These are phyloP conservation scores for Acanthurus tractus DNA, from an alignment of 2,797 vertebrate species.

Conservation along the genomic window DNA sequence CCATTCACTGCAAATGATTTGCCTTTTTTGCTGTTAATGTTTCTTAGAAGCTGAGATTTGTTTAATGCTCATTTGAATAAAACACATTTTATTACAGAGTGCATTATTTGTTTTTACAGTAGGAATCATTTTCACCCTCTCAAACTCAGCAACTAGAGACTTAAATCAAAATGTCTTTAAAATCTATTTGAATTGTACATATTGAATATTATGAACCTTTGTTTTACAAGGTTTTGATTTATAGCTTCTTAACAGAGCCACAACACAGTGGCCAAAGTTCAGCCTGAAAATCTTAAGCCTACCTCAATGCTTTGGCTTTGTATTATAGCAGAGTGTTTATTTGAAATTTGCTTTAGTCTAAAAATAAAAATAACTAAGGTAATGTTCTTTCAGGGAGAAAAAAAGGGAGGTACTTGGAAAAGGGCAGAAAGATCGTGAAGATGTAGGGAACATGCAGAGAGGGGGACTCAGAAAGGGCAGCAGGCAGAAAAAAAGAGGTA, in stretches of 20 bases:
- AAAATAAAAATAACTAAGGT: constrained; percentile 43
- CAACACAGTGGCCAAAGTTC: background rate
- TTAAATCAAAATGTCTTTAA: background rate
- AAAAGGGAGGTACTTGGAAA: constrained; percentile 21
- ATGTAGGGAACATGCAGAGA: background rate
- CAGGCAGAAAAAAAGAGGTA: background rate
- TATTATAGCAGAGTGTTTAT: constrained; percentile 1
- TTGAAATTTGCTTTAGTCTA: constrained; percentile 27
- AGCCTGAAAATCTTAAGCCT: background rate
- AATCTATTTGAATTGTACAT: background rate
- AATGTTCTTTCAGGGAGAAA: constrained; percentile 42
- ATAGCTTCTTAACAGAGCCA: background rate
- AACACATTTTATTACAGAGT: constrained; percentile 13
- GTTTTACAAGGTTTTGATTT: background rate
- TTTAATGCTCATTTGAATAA: constrained; percentile 28
- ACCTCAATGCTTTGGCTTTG: background rate
- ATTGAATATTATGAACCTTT: background rate
- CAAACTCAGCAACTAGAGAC: background rate
- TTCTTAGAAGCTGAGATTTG: constrained; percentile 29
- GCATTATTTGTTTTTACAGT: background rate
- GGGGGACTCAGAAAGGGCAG: constrained; percentile 1
- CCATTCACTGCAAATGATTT: constrained; percentile 11
- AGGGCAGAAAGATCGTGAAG: constrained; percentile 13
- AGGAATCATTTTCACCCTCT: background rate
- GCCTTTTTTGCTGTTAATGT: background rate